Evolutionary conservation across 2,888 invertebrate species (phyloP).

Genomic region (Periphyllus acericola): DNA sequence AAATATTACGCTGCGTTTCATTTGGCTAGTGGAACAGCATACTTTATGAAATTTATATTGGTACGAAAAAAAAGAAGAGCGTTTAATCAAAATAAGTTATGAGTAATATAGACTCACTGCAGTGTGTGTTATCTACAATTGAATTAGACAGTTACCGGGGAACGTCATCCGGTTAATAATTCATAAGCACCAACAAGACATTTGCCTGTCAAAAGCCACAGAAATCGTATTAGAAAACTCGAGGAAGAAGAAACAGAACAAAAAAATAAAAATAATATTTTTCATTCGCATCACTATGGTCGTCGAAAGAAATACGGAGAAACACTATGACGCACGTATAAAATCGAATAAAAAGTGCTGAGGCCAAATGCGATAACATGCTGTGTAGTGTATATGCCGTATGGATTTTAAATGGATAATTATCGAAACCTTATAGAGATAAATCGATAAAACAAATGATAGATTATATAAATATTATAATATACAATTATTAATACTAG

Average conservation of each 20-base stretch:
- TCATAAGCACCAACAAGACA: slow-evolving; percentile 53
- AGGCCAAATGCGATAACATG: too few species aligned
- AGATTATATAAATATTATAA: too few species aligned
- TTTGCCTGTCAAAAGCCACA: slow-evolving; percentile 41
- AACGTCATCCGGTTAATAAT: slow-evolving; percentile 46
- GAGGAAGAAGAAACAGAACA: too few species aligned
- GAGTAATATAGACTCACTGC: slow-evolving; percentile 41
- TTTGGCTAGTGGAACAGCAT: neutral
- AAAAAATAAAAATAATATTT: slow-evolving; percentile 3
- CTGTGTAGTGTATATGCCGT: too few species aligned
- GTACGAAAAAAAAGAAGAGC: slow-evolving; percentile 25
- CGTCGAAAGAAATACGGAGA: neutral
- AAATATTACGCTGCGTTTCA: neutral
- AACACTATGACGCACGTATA: too few species aligned
- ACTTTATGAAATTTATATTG: too few species aligned
- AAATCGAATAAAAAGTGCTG: too few species aligned
- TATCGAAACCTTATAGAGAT: too few species aligned
- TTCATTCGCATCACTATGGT: neutral
- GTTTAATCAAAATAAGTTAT: slow-evolving; percentile 56
- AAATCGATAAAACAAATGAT: too few species aligned
- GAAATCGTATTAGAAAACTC: slow-evolving; percentile 19
- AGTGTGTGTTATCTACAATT: slow-evolving; percentile 48
- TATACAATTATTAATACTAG: too few species aligned
- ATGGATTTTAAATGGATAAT: too few species aligned
- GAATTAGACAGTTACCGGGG: slow-evolving; percentile 45